Evolutionary conservation across 2,888 invertebrate genomes (phyloP).

Genomic region (Macropis europaea): DNA sequence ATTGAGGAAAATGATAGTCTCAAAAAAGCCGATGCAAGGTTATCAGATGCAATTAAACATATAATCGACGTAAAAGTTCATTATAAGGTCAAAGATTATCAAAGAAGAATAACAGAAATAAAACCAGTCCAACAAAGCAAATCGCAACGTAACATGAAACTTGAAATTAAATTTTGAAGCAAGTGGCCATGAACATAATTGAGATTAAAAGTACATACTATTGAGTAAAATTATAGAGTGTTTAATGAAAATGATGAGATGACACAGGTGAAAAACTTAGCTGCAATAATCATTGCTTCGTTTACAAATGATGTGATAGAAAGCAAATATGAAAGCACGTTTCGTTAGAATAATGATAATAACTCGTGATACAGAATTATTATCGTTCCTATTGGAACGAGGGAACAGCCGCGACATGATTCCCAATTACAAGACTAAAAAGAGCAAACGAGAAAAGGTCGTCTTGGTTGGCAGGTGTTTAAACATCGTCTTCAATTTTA

Average conservation of each 20-base stretch:
- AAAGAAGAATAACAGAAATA: background rate
- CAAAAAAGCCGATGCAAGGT: too few species aligned
- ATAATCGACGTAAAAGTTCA: too few species aligned
- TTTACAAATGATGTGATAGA: background rate
- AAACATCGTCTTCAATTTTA: conserved; percentile 54
- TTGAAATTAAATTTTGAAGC: background rate
- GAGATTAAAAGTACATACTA: background rate
- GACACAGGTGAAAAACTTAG: conserved; percentile 19
- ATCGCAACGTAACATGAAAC: background rate
- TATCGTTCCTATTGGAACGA: conserved; percentile 26
- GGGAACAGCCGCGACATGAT: conserved; percentile 50
- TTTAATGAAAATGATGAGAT: background rate
- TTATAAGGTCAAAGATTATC: too few species aligned
- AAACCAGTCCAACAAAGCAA: background rate
- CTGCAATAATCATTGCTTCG: conserved; percentile 6
- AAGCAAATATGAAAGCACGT: conserved; percentile 12
- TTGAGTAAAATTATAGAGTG: background rate
- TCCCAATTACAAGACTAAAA: conserved; percentile 46
- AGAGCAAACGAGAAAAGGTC: conserved; percentile 63
- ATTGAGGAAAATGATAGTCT: background rate
- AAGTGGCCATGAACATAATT: background rate
- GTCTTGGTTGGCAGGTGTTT: conserved; percentile 74
- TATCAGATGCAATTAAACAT: too few species aligned
- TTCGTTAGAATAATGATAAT: conserved; percentile 3
- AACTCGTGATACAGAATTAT: background rate